Evolutionary conservation across 2,888 invertebrate genomes (phyloP).

Genomic region (Eurytoma californica): DNA sequence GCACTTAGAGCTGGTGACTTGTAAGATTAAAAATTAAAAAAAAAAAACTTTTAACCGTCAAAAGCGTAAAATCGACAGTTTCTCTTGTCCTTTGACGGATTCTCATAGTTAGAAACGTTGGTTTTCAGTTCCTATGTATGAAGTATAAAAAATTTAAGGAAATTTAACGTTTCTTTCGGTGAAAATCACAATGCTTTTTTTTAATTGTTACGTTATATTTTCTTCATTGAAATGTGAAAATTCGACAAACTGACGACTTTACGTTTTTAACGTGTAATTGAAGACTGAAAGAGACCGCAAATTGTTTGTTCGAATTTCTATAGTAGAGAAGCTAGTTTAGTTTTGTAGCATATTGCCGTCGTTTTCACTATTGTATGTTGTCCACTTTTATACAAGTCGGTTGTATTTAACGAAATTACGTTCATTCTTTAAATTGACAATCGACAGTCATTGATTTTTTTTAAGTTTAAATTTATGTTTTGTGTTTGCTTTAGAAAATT

Average conservation of each 20-base stretch:
- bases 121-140: conserved; percentile 45
- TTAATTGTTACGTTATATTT: neutral
- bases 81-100: conserved; percentile 10
- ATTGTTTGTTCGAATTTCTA: conserved; percentile 37
- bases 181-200: conserved; percentile 26
- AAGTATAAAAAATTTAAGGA: conserved; percentile 27
- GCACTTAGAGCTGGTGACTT: neutral
- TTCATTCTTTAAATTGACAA: neutral
- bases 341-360: conserved; percentile 35
- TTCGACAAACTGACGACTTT: conserved; percentile 11
- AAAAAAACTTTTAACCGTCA: conserved; percentile 19
- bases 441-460: conserved; percentile 19
- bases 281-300: conserved; percentile 47
- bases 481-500: conserved; percentile 38
- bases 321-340: conserved; percentile 37
- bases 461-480: conserved; percentile 30
- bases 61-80: conserved; percentile 31
- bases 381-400: conserved; percentile 24
- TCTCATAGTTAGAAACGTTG: conserved; percentile 28
- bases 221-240: neutral
- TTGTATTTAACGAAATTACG: conserved; percentile 20
- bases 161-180: conserved; percentile 25
- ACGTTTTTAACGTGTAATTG: conserved; percentile 31
- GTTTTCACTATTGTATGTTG: conserved; percentile 28
- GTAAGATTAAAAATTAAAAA: neutral